Percentiles rank a stretch among this genome's conserved stretches.
Evolutionary conservation across 2,113 vertebrate genomes (phyloP).

Genomic region (Saimiri boliviensis): DNA sequence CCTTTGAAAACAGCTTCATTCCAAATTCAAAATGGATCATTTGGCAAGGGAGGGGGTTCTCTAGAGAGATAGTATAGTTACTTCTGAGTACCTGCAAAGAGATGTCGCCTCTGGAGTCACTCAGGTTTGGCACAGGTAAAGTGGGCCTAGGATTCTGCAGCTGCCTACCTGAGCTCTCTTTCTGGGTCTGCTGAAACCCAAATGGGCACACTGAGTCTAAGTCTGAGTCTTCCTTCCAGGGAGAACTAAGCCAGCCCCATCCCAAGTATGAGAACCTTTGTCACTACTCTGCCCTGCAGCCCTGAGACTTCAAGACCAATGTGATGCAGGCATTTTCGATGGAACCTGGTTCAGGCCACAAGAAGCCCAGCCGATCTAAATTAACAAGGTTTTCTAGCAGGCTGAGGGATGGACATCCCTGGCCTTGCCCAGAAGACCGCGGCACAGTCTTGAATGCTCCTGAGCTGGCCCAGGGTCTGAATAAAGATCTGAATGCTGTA

Average conservation of each 20-base stretch:
- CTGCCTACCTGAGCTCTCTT: neutral
- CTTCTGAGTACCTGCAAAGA: neutral
- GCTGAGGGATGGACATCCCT: neutral
- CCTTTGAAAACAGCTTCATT: neutral
- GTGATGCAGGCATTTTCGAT: neutral
- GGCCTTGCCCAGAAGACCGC: neutral
- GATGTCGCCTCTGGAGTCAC: neutral
- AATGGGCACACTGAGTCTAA: neutral
- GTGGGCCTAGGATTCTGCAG: neutral
- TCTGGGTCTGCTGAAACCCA: neutral
- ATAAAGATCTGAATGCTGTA: neutral
- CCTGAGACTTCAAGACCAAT: neutral
- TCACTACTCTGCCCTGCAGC: neutral
- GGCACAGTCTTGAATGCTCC: neutral
- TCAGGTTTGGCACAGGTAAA: neutral
- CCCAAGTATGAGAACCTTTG: neutral
- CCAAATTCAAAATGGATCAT: neutral
- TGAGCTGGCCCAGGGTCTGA: neutral
- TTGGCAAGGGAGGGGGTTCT: neutral
- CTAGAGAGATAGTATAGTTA: neutral
- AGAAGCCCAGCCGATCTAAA: neutral
- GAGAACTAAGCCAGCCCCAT: neutral
- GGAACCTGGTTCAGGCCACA: neutral
- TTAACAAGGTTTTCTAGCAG: neutral
- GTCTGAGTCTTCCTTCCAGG: neutral